Evolutionary conservation across 2,113 vertebrate genomes (phyloP).

Genomic region (Apodemus sylvaticus): DNA sequence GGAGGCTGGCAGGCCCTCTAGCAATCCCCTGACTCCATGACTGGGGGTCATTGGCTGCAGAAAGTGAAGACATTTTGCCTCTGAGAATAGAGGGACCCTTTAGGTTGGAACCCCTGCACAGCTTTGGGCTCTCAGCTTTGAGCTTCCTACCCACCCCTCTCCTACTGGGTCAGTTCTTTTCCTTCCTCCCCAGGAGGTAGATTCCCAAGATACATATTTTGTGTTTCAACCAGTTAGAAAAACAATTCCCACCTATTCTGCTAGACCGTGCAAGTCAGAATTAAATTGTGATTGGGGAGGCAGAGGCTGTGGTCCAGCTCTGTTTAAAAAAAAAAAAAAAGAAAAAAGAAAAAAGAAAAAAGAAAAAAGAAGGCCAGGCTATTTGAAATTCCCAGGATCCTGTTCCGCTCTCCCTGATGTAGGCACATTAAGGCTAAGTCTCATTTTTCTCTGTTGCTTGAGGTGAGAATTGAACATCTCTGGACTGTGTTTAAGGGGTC

Average conservation of each 20-base stretch:
- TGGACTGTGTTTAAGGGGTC: neutral
- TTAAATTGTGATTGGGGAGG: neutral
- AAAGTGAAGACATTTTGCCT: neutral
- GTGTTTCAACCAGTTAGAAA: slow-evolving; percentile 22
- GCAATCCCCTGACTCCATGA: neutral
- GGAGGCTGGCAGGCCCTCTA: neutral
- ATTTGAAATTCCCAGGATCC: neutral
- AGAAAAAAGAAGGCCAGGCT: neutral
- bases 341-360: neutral
- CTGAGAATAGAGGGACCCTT: neutral
- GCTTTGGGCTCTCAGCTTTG: neutral
- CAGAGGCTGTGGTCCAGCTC: neutral
- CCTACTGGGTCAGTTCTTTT: neutral
- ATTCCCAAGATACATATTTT: slow-evolving; percentile 1
- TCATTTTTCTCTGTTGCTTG: neutral
- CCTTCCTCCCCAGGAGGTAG: neutral
- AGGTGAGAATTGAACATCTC: neutral
- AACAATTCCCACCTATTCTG: neutral
- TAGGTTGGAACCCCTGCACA: no score
- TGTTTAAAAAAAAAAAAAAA: neutral
- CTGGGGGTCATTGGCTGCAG: neutral
- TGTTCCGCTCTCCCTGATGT: neutral
- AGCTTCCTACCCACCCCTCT: neutral
- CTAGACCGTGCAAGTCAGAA: neutral
- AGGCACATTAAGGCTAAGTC: neutral